Percentiles rank a stretch among this genome's conserved stretches.
Evolutionary conservation across 2,797 vertebrate genomes (phyloP).

Genomic region (Vespertilio murinus): DNA sequence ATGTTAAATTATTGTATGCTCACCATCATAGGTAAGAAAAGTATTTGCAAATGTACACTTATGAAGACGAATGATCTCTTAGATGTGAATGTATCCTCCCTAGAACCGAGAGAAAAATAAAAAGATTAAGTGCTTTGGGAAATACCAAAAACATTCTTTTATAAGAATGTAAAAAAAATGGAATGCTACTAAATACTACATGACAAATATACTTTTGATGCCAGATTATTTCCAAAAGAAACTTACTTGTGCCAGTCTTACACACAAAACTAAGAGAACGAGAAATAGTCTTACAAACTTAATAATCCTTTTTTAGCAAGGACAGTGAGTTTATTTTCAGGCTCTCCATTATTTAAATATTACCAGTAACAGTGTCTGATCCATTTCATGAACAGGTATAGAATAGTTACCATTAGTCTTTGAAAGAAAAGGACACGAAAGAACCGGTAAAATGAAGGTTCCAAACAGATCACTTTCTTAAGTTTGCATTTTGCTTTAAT

Average conservation of each 20-base stretch:
- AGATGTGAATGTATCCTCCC: constrained; percentile 36
- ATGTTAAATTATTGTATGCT: constrained; percentile 33
- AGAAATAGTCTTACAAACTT: not conserved
- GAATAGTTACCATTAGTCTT: constrained; percentile 25
- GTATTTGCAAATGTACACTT: constrained; percentile 14
- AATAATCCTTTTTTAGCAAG: not conserved
- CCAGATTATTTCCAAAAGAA: constrained; percentile 63
- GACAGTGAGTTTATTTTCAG: constrained; percentile 20
- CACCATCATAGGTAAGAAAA: constrained; percentile 39
- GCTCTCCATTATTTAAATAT: constrained; percentile 13
- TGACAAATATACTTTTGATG: constrained; percentile 68
- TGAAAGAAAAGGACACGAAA: constrained; percentile 33
- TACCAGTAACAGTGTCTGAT: not conserved
- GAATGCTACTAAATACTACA: constrained; percentile 65
- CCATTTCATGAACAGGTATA: not conserved
- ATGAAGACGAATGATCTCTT: constrained; percentile 27
- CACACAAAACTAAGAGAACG: constrained; percentile 35
- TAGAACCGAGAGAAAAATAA: constrained; percentile 59
- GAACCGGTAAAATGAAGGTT: not conserved
- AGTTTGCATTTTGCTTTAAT: constrained; percentile 48
- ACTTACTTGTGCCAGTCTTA: constrained; percentile 31
- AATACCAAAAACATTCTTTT: constrained; percentile 78
- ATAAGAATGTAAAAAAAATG: constrained; percentile 77
- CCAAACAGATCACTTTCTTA: constrained; percentile 34
- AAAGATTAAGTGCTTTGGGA: constrained; percentile 63